Evolutionary conservation across 2,113 vertebrate genomes (phyloP).

Genomic region (Neotoma lepida): DNA sequence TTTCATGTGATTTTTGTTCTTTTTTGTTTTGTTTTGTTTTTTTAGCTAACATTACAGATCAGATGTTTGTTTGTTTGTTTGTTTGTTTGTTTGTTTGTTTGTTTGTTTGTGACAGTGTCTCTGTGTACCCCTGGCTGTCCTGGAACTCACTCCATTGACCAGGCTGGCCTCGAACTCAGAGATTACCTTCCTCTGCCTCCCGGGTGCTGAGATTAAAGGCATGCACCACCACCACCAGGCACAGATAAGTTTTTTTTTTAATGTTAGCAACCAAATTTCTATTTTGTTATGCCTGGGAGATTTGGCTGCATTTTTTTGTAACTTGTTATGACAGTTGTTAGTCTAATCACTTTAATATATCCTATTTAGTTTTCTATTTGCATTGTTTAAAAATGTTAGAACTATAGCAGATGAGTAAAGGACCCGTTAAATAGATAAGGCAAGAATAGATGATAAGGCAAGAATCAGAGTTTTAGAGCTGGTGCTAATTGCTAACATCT

Average conservation of each 20-base stretch:
- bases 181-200: neutral
- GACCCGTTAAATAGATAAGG: neutral
- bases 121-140: neutral
- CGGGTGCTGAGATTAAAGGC: neutral
- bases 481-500: neutral
- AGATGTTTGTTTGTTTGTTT: neutral
- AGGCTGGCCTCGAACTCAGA: neutral
- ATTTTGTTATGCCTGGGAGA: neutral
- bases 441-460: neutral
- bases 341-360: neutral
- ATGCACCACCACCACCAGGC: neutral
- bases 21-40: neutral
- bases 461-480: constrained; percentile 39
- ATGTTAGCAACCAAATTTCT: constrained; percentile 20
- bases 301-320: constrained; percentile 33
- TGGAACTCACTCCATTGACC: neutral
- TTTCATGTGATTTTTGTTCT: neutral
- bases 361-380: constrained; percentile 22
- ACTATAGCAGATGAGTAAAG: neutral
- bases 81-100: neutral
- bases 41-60: neutral
- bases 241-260: constrained; percentile 26
- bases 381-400: neutral
- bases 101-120: neutral
- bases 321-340: neutral